Evolutionary conservation across 2,888 invertebrate species (phyloP), one percentile per base, ranked within the genome.

Genomic region (Tuta absoluta): DNA sequence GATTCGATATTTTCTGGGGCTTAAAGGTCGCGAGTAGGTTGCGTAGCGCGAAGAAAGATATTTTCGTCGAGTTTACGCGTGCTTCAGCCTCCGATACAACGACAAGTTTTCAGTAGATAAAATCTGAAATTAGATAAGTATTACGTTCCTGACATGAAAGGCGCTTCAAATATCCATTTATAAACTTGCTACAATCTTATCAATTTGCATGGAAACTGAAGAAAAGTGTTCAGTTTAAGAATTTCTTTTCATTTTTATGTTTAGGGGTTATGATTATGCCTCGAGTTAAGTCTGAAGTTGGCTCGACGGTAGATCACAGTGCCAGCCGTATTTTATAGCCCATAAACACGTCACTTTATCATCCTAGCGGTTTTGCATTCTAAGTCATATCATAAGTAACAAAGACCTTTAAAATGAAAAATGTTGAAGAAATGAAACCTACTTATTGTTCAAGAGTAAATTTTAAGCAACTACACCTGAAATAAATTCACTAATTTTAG

Each of bases 361-460:
- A 77, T 74, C 73, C 71, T 70, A 69, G 38, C 21, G 61, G 75
- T 77, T 80, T 78, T 81, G 80, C 53, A 80, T 79, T 77, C 72
- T 69, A 72, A 65, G 72, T 68, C n/a, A n/a, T n/a, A n/a, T n/a
- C 75, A 75, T 77, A 77, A 77, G 79, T 76, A 76, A 74, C 69
- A 75, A 75, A 71, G 23, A 24, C 11, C 23, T 10, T 53, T 53
- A 24, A 23, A 53, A 53, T 53, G 24, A 24, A 53, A 53, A 23
- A 53, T 53, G 51, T 23, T 21, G n/a, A n/a, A n/a, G n/a, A n/a
- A n/a, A n/a, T n/a, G n/a, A 21, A 4, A 12, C 41, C 14, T 41
- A 41, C 14, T 14, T 14, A 14, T 3, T 14, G 14, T n/a, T n/a
- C n/a, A n/a, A n/a, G n/a, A n/a, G n/a, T n/a, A n/a, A 1, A 37